Evolutionary conservation across 53 echinoderm and acorn worm genomes (phyloP).

Genomic region (Holothuria scabra): DNA sequence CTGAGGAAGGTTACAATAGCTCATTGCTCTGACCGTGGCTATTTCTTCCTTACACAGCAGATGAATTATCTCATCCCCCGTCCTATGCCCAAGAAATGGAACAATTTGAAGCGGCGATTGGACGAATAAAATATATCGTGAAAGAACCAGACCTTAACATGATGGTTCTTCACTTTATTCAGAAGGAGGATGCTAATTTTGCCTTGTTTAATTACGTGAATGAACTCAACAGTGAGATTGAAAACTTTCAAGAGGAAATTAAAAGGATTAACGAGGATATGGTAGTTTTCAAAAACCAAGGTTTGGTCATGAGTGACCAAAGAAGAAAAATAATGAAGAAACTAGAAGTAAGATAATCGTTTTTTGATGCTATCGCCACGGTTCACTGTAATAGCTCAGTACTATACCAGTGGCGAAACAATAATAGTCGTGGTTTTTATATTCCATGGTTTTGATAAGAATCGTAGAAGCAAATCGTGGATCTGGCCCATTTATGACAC

Average conservation of each 20-base stretch:
- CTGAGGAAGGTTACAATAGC: too few relatives aligned
- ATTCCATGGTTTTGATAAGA: too few relatives aligned
- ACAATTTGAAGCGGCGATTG: slow-evolving; percentile 68
- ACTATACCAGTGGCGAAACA: too few relatives aligned
- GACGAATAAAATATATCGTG: slow-evolving; percentile 47
- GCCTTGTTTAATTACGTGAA: slow-evolving; percentile 99
- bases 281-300: slow-evolving; percentile 78
- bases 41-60: slow-evolving; percentile 6
- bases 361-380: not conserved
- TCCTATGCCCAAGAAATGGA: slow-evolving; percentile 67
- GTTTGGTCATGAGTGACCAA: slow-evolving; percentile 72
- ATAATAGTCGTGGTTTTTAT: too few relatives aligned
- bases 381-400: too few relatives aligned
- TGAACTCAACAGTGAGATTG: slow-evolving; percentile 87
- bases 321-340: slow-evolving; percentile 79
- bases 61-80: slow-evolving; percentile 66
- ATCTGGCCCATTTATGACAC: too few relatives aligned
- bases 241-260: slow-evolving; percentile 80
- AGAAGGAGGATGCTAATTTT: slow-evolving; percentile 91
- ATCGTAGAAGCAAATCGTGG: too few relatives aligned
- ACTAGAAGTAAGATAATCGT: slow-evolving; percentile 69
- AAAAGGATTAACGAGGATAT: slow-evolving; percentile 65
- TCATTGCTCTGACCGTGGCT: too few relatives aligned
- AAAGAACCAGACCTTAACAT: slow-evolving; percentile 73
- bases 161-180: slow-evolving; percentile 80